Conservation (phyloP, 2,797 vertebrate species). For the Sylvilagus floridanus region DNA sequence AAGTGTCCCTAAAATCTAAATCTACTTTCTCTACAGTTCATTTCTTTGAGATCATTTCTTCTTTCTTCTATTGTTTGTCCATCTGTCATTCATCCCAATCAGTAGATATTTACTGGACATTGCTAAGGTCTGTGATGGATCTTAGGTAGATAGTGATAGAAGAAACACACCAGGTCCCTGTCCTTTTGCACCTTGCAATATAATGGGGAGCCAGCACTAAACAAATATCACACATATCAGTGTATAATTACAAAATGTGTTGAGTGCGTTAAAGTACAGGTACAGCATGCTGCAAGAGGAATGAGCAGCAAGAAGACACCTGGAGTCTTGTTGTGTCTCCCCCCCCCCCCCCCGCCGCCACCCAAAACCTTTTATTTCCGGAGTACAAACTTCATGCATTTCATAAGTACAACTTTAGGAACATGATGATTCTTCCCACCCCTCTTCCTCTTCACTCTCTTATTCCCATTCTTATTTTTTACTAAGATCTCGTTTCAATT, state of each 20-base stretch:
- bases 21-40: not conserved
- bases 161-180: not conserved
- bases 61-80: not conserved
- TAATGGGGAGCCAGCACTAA: not conserved
- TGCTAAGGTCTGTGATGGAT: not conserved
- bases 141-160: not conserved
- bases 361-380: no score
- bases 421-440: no score
- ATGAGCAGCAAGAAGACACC: not conserved
- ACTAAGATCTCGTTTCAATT: no score
- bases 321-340: not conserved
- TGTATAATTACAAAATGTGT: not conserved
- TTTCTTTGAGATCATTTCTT: constrained; percentile 24
- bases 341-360: no score
- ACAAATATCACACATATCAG: not conserved
- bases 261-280: constrained; percentile 14
- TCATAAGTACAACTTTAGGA: no score
- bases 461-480: no score
- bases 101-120: not conserved
- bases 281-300: not conserved
- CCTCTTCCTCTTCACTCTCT: no score
- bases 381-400: no score
- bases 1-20: constrained; percentile 19
- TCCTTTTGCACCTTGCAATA: not conserved
- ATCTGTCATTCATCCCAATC: not conserved